These are phyloP conservation scores for Tenualosa ilisha DNA, from an alignment of 2,797 vertebrate genomes.

Conservation along the genomic window DNA sequence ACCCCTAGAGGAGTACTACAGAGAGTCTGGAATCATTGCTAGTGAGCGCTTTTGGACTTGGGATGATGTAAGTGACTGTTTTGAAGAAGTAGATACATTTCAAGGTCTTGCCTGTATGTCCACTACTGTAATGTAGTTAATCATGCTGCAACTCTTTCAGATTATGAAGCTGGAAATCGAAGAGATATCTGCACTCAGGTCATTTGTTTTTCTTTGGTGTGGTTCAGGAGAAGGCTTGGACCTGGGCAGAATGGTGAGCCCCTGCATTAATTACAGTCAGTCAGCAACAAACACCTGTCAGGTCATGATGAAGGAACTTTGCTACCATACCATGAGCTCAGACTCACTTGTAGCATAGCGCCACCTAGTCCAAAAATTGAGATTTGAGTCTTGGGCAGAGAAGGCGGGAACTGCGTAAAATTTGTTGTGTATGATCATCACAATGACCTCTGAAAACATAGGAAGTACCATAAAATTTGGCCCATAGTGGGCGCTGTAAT, in stretches of 20 bases:
- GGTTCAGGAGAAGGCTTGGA: slow-evolving; percentile 96
- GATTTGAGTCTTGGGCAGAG: no score
- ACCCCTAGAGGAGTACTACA: slow-evolving; percentile 93
- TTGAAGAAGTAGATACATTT: slow-evolving; percentile 6
- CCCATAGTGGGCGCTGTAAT: no score
- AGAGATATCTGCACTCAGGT: slow-evolving; percentile 90
- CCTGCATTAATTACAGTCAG: not conserved
- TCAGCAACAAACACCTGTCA: no score
- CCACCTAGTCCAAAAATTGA: no score
- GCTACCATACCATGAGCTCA: not conserved
- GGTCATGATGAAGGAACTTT: no score
- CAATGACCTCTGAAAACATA: no score
- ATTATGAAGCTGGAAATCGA: slow-evolving; percentile 99
- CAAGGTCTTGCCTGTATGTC: not conserved
- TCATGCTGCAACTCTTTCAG: slow-evolving; percentile 60
- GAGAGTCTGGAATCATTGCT: slow-evolving; percentile 94
- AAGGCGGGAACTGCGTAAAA: no score
- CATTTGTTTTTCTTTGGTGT: slow-evolving; percentile 97
- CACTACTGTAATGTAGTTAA: not conserved
- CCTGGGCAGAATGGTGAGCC: slow-evolving; percentile 90
- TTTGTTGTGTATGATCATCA: no score
- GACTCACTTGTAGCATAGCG: no score
- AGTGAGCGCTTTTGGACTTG: slow-evolving; percentile 97
- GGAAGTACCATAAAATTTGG: no score
- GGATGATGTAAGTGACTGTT: slow-evolving; percentile 82